Evolutionary conservation across 2,888 invertebrate genomes (phyloP).

Genomic region (Alentia gelatinosa): DNA sequence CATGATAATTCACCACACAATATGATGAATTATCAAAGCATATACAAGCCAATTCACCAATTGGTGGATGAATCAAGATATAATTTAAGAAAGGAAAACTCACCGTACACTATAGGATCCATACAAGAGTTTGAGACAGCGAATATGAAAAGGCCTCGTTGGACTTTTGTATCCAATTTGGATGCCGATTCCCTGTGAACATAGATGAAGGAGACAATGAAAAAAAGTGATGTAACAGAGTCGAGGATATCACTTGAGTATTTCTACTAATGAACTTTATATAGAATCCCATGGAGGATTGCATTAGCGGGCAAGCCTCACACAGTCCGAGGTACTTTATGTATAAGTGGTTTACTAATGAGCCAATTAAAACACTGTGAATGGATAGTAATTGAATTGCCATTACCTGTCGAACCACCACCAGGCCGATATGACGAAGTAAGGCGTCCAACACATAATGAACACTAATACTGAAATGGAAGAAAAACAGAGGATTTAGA

Average conservation of each 20-base stretch:
- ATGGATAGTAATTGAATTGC: neutral
- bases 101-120: conserved; percentile 96
- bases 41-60: too few species aligned
- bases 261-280: neutral
- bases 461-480: conserved; percentile 84
- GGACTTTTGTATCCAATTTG: conserved; percentile 88
- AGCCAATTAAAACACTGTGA: neutral
- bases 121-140: conserved; percentile 98
- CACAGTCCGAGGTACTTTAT: neutral
- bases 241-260: neutral
- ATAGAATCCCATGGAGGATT: too few species aligned
- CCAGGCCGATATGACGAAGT: conserved; percentile 94
- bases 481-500: neutral
- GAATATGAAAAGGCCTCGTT: conserved; percentile 93
- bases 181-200: conserved; percentile 84
- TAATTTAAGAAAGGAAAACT: conserved; percentile 54
- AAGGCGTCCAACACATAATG: conserved; percentile 97
- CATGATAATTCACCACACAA: too few species aligned
- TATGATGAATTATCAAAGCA: too few species aligned
- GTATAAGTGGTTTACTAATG: conserved; percentile 43
- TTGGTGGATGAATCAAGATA: too few species aligned
- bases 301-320: too few species aligned
- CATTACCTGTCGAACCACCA: conserved; percentile 78
- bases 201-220: neutral
- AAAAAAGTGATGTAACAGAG: too few species aligned